Evolutionary conservation across 2,113 vertebrate species (phyloP).

Genomic region (Rhinolophus sinicus): DNA sequence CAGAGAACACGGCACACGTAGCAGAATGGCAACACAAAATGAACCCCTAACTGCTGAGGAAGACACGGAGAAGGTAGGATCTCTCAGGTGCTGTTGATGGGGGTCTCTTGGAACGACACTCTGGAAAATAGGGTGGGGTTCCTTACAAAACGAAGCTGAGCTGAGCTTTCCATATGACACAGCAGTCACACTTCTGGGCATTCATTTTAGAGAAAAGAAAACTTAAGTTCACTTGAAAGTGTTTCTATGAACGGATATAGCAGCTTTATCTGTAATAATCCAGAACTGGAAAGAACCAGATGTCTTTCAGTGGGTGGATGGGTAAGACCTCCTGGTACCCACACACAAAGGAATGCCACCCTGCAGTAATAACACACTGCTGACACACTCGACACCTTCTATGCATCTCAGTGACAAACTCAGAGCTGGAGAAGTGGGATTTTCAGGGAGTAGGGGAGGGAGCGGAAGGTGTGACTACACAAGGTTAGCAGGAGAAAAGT

Average conservation of each 20-base stretch:
- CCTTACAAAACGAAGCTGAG: not conserved
- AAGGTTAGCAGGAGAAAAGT: too few species aligned
- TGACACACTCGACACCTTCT: not conserved
- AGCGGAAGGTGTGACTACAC: fast-evolving
- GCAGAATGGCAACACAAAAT: not conserved
- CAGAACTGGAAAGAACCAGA: not conserved
- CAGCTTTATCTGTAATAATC: not conserved
- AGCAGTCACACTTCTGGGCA: not conserved
- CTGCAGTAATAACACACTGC: not conserved
- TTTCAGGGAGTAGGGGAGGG: not conserved
- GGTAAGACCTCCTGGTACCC: not conserved
- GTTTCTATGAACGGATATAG: not conserved
- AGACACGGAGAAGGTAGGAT: too few species aligned
- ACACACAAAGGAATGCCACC: not conserved
- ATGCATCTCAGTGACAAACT: not conserved
- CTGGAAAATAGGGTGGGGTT: not conserved
- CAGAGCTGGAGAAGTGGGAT: too few species aligned
- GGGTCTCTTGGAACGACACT: too few species aligned
- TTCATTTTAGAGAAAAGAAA: not conserved
- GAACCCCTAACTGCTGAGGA: not conserved
- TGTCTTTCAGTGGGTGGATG: not conserved
- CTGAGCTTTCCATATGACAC: not conserved
- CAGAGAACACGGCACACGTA: not conserved
- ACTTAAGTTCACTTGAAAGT: not conserved
- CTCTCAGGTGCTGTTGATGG: too few species aligned